phyloP scores from a whole-genome alignment of 2,888 invertebrate species.

The Boloria euphrosyne region DNA sequence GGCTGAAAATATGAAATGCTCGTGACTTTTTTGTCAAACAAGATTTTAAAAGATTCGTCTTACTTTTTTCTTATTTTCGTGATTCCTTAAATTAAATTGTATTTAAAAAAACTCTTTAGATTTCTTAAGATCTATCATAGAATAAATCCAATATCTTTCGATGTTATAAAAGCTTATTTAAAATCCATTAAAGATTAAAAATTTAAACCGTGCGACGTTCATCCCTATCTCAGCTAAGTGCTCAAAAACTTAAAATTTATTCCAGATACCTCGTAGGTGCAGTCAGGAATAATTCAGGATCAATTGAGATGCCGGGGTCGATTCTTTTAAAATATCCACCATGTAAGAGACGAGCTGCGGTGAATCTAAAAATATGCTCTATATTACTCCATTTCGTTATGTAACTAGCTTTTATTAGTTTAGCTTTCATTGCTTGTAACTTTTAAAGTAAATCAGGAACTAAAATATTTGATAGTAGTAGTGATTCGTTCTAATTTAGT shows the following conservation, averaged over 20 bases:
- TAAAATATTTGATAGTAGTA: no score
- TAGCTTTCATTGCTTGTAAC: neutral
- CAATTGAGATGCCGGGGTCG: constrained; percentile 41
- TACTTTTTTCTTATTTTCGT: no score
- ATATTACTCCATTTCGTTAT: neutral
- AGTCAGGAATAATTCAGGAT: constrained; percentile 41
- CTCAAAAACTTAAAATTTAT: constrained; percentile 42
- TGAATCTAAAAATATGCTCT: constrained; percentile 33
- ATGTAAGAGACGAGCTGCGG: constrained; percentile 32
- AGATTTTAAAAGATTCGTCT: no score
- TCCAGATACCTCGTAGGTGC: constrained; percentile 43
- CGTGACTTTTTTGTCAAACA: no score
- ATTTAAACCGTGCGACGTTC: constrained; percentile 5
- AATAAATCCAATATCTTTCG: neutral
- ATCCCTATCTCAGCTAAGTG: constrained; percentile 31
- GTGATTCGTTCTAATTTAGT: no score
- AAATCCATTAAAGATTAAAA: constrained; percentile 10
- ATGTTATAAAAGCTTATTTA: constrained; percentile 1
- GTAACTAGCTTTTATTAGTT: neutral
- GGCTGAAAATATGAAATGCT: no score
- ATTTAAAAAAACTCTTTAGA: no score
- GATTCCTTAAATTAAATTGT: no score
- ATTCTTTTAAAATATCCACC: constrained; percentile 40
- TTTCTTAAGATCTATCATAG: no score
- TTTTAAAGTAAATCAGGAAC: no score